Evolutionary conservation across 1,140 invertebrate species (phyloP), one percentile per base, ranked within the genome.

Genomic region (Cydia pomonella): DNA sequence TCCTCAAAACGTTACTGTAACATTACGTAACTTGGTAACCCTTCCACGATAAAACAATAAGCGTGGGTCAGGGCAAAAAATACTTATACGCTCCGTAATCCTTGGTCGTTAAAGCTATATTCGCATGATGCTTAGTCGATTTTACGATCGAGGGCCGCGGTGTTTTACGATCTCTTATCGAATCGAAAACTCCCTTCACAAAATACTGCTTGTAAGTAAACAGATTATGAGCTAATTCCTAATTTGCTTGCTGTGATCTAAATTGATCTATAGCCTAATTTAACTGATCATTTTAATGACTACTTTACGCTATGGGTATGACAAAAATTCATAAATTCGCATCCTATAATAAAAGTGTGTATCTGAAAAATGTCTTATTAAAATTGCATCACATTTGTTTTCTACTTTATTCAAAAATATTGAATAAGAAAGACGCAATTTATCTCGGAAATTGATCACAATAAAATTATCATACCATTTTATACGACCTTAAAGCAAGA

Each of bases 131-230:
- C 75, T 62, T 69, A 81, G 72, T 79, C 76, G 80, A 86, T 87
- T 92, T 91, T 90, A 91, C 87, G 86, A 85, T 82, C 76, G 80
- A 82, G 77, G 82, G 87, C 41, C 84, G 82, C 83, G 87, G 83
- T 85, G 82, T 90, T 92, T 91, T 90, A 92, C 83, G 87, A 87
- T 79, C 84, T 87, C 83, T 92, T 90, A 91, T 90, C 87, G 88
- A 90, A 91, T 88, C 84, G 82, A 87, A 87, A 87, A 84, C 82
- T 86, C 87, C 84, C 82, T 80, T 77, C 75, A 78, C 73, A 80
- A 80, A 79, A 80, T n/a, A 83, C 82, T 78, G 80, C 80, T 80
- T 63, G 80, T 83, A 69, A 77, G 80, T 81, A 80, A 77, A 81
- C 78, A 74, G 76, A 82, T 81, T 79, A 81, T 75, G 76, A 82